Evolutionary conservation across 2,888 invertebrate genomes (phyloP), one percentile per base, ranked within the genome.

Genomic region (Antheraea yamamai): DNA sequence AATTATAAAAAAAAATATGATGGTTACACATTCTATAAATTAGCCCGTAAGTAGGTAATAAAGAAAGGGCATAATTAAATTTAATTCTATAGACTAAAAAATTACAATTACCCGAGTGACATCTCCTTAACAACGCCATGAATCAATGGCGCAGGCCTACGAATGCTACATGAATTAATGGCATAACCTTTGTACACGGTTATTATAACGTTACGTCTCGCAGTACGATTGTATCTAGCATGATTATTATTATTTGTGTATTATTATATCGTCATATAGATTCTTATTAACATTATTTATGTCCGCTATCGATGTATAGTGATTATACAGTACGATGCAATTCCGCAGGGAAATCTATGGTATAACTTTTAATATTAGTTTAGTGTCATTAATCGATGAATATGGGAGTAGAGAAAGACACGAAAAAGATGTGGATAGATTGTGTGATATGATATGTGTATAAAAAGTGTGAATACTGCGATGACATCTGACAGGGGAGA

Each of bases 111-210:
- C 47, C 47, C 47, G 12, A 73, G 35, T 2, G 35, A 8, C 78
- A 75, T 75, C 74, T 73, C 82, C 82, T 85, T 85, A 85, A 84
- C 76, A n/a, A 72, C 75, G 77, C 74, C 78, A 85, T 86, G 84
- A 87, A 84, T 86, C 86, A 85, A 77, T 73, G 18, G 75, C 75
- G 74, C 76, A 74, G 75, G 78, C 79, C 77, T 78, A 76, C 77
- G 79, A 77, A 78, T 79, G 76, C 78, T 77, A 76, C 81, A 82
- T 82, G 81, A 82, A 83, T 83, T 70, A 70, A 84, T 82, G 83
- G 80, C 80, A 58, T 84, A 82, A 86, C 86, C 86, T 84, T 80
- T 81, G 79, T 81, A 58, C 74, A 76, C 77, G 64, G 77, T 73
- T 72, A 75, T 75, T 75, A 75, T 75, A 75, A 75, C 61, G 74